Evolutionary conservation across 2,797 vertebrate species (phyloP).

Genomic region (Geotrypetes seraphini): DNA sequence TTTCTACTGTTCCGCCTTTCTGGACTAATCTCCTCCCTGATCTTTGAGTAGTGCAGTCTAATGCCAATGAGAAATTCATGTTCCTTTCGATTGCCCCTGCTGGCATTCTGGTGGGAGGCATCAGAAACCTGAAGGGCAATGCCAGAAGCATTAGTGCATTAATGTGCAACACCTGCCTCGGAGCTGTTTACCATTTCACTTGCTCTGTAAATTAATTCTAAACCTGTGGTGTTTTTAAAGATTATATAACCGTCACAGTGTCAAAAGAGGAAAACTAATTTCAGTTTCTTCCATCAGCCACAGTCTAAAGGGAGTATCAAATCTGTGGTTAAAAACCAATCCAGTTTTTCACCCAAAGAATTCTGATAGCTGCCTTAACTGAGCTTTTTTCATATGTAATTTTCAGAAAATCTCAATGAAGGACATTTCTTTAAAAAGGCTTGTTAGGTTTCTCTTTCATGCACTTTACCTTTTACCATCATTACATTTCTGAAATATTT

Average conservation of each 20-base stretch:
- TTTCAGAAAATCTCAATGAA: fast-evolving
- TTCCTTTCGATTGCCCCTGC: neutral
- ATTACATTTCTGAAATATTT: too few species aligned
- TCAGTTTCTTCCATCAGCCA: neutral
- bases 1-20: neutral
- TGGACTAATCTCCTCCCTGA: fast-evolving
- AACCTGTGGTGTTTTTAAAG: fast-evolving
- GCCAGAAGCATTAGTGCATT: fast-evolving
- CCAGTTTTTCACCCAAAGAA: neutral
- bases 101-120: fast-evolving
- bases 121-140: neutral
- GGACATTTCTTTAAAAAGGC: fast-evolving
- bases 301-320: neutral
- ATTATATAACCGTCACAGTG: fast-evolving
- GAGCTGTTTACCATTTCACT: neutral
- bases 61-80: fast-evolving
- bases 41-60: fast-evolving
- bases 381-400: fast-evolving
- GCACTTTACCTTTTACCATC: too few species aligned
- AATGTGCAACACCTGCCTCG: neutral
- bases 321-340: too few species aligned
- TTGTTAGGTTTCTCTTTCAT: neutral
- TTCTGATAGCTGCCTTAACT: neutral
- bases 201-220: neutral
- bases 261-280: fast-evolving